Percentiles rank a stretch among this genome's conserved stretches.
Conservation (phyloP, 2,113 vertebrate species). For the Quiscalus mexicanus region DNA sequence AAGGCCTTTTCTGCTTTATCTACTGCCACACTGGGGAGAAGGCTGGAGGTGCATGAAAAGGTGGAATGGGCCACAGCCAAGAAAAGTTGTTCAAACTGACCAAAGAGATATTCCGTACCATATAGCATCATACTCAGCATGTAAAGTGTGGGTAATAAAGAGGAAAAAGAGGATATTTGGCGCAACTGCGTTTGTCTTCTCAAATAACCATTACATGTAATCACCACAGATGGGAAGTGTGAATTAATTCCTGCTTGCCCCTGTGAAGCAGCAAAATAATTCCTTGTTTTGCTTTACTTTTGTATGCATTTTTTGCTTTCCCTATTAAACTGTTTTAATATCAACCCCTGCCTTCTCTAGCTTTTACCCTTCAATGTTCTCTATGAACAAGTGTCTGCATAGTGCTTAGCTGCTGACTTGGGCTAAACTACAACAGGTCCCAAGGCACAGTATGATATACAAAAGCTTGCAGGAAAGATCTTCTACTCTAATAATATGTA, state of each 20-base stretch:
- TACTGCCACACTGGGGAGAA: neutral
- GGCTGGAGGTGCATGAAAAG: neutral
- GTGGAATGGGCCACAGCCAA: neutral
- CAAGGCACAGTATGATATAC: neutral
- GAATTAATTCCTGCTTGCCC: neutral
- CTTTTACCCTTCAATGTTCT: neutral
- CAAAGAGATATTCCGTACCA: neutral
- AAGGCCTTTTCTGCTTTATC: neutral
- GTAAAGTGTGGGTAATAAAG: neutral
- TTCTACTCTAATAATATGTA: neutral
- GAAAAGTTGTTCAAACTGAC: neutral
- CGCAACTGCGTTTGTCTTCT: fast-evolving
- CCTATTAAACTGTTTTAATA: neutral
- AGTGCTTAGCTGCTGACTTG: neutral
- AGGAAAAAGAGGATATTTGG: neutral
- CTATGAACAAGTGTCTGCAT: fast-evolving
- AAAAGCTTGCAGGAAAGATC: neutral
- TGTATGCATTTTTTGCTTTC: neutral
- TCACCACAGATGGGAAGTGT: neutral
- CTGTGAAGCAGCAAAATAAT: neutral
- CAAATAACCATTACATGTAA: neutral
- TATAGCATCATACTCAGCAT: neutral
- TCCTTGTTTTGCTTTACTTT: neutral
- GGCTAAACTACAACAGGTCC: neutral
- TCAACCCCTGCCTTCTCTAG: neutral